Percentiles rank a stretch among this genome's conserved stretches.
Conservation (phyloP, 2,888 invertebrate genomes). For the Andricus curvator region DNA sequence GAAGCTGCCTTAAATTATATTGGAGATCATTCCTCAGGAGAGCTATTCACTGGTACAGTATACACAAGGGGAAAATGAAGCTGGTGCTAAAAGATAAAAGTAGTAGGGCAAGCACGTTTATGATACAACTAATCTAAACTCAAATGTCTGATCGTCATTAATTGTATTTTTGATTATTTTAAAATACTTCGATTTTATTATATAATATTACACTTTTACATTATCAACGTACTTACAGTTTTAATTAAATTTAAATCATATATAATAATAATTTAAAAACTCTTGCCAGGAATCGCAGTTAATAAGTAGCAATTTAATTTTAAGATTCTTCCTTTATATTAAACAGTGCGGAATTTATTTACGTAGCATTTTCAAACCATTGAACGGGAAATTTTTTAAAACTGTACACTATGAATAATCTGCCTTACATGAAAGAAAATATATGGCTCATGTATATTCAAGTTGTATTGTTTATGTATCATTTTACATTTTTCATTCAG, state of each 20-base stretch:
- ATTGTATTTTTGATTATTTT: neutral
- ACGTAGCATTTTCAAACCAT: neutral
- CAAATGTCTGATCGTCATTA: neutral
- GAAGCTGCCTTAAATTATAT: neutral
- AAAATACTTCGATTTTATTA: neutral
- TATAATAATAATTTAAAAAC: no score
- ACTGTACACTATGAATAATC: neutral
- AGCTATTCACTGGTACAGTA: conserved; percentile 1
- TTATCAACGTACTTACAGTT: no score
- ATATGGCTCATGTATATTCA: neutral
- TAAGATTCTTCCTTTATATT: no score
- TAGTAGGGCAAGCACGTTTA: neutral
- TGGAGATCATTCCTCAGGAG: conserved; percentile 3
- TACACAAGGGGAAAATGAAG: conserved; percentile 4
- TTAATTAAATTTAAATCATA: no score
- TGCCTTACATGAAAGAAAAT: neutral
- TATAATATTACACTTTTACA: no score
- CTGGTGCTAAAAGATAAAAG: neutral
- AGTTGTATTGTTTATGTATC: neutral
- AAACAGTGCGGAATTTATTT: neutral
- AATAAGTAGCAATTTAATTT: no score
- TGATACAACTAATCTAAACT: neutral
- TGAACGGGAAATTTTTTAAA: neutral
- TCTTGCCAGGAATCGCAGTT: no score
- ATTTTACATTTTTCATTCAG: neutral